These are phyloP conservation scores for Charina bottae DNA, from an alignment of 2,113 vertebrate species.

Conservation along the genomic window DNA sequence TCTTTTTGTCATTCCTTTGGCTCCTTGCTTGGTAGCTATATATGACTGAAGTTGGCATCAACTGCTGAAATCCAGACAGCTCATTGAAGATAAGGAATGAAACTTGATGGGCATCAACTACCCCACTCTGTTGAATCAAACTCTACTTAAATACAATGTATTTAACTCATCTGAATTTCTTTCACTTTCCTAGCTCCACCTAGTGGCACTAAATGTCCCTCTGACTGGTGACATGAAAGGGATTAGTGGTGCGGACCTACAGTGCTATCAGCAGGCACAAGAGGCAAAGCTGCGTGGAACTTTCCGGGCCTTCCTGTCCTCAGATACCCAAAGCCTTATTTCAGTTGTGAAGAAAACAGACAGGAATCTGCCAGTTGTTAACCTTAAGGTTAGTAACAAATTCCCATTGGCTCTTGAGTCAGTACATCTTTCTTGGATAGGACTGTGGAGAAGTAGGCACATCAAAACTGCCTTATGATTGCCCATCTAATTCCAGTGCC, in stretches of 20 bases:
- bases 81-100: background rate
- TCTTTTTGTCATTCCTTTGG: background rate
- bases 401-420: background rate
- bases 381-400: slow-evolving; percentile 65
- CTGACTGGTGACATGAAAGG: slow-evolving; percentile 56
- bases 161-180: background rate
- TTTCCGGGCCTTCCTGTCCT: slow-evolving; percentile 67
- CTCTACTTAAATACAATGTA: background rate
- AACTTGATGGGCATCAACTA: background rate
- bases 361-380: slow-evolving; percentile 64
- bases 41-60: background rate
- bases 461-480: background rate
- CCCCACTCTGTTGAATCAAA: background rate
- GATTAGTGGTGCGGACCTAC: slow-evolving; percentile 63
- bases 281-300: slow-evolving; percentile 66
- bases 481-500: background rate
- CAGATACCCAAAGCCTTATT: slow-evolving; percentile 52
- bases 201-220: slow-evolving; percentile 64
- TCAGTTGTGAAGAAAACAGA: slow-evolving; percentile 66
- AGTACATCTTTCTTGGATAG: background rate
- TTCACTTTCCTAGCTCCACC: slow-evolving; percentile 55
- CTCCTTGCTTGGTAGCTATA: background rate
- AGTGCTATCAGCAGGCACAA: slow-evolving; percentile 71
- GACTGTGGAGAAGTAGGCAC: too few species aligned
- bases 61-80: background rate